Conservation (phyloP, 2,113 vertebrate genomes). For the Chloroceryle aenea region DNA sequence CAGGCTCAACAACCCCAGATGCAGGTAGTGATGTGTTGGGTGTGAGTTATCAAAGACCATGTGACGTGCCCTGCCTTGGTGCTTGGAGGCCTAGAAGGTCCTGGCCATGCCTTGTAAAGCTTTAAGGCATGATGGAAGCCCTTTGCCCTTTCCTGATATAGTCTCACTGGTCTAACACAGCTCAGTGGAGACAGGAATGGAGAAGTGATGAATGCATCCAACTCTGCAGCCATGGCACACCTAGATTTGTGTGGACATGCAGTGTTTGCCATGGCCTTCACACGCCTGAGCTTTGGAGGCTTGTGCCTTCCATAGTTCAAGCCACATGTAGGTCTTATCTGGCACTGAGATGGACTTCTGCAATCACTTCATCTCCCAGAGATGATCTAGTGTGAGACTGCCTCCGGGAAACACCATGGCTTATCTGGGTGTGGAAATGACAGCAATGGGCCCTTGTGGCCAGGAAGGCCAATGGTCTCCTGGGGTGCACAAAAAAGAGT, state of each 20-base stretch:
- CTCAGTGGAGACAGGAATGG: not conserved
- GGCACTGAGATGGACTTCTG: not conserved
- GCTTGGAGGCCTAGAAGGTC: not conserved
- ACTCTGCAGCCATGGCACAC: not conserved
- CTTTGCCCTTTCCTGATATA: not conserved
- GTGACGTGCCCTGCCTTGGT: not conserved
- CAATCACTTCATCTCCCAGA: not conserved
- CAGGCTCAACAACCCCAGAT: not conserved
- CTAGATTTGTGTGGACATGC: accelerated
- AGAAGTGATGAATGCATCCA: not conserved
- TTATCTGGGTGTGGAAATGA: not conserved
- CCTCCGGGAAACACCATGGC: not conserved
- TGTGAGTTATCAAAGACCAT: not conserved
- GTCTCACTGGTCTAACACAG: not conserved
- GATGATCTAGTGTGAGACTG: not conserved
- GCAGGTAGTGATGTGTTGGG: not conserved
- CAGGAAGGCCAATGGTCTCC: too few relatives aligned
- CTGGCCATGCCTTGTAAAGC: not conserved
- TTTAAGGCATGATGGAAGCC: not conserved
- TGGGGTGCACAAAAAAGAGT: too few relatives aligned
- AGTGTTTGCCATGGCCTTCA: not conserved
- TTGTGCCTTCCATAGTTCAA: not conserved
- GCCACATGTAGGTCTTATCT: not conserved
- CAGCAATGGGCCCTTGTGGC: too few relatives aligned
- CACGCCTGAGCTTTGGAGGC: not conserved